Base-by-base conservation (phyloP, 2,888 invertebrate genomes). In the Eustalomyia histrio region DNA sequence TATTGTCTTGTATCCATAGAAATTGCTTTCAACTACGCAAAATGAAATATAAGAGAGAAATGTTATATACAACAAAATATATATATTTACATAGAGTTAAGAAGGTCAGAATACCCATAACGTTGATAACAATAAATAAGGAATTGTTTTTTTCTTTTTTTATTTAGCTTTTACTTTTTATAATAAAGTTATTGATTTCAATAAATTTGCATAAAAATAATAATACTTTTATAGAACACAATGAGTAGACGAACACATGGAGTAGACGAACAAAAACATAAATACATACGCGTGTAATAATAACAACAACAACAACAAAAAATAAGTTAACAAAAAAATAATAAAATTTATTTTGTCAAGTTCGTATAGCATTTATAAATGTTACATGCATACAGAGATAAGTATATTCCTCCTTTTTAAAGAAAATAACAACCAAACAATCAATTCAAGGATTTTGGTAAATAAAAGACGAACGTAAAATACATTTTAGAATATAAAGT, bases 111-210 rank as follows among this genome's bases (percentile, higher is more conserved):
- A 65, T 35, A 47, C n/a, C 52, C 53, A 65, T 60, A 75, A 79
- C 18, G 53, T 52, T 47, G 52, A 53, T 43, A 74, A 64, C 57
- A 64, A 79, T 24, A 55, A 55, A 57, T 33, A 67, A 75, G 43
- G 58, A 39, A 65, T 33, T 55, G 39, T 33, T 39, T 69, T 69
- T 65, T 61, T 75, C 29, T 65, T 60, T 39, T 53, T n/a, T n/a
- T n/a, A 16, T 39, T 58, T 60, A 35, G 53, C 24, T 12, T 63
- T 29, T 58, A 33, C 16, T 24, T 71, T 64, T 52, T 53, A 21
- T 72, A 61, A 64, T 63, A 76, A 58, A 60, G 53, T 78, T 83
- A 83, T 82, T 83, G 83, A 83, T 76, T 79, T 82, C 79, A 79
- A 76, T 74, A 79, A 79, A 79, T 79, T 76, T 76, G 65, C 82